Evolutionary conservation across 2,113 vertebrate genomes (phyloP).

Genomic region (Hemicordylus capensis): DNA sequence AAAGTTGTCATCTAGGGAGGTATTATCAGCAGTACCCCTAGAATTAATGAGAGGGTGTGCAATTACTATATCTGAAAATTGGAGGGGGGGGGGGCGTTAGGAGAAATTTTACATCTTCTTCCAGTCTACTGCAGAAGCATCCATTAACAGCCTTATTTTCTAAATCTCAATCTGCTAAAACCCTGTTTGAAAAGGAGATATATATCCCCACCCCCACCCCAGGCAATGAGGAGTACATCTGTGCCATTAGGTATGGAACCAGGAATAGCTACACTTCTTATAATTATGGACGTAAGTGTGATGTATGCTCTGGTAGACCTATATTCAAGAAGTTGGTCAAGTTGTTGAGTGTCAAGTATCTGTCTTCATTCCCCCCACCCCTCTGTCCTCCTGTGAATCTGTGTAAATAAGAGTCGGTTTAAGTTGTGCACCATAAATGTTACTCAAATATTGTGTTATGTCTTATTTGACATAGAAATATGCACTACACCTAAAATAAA

Average conservation of each 20-base stretch:
- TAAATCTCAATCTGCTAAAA: background rate
- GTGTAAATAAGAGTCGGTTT: constrained; percentile 67
- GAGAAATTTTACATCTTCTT: background rate
- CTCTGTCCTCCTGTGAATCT: constrained; percentile 57
- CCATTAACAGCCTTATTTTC: background rate
- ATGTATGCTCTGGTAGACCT: constrained; percentile 42
- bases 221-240: constrained; percentile 11
- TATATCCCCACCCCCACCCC: background rate
- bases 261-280: constrained; percentile 47
- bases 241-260: constrained; percentile 1
- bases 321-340: constrained; percentile 50
- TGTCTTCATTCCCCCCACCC: constrained; percentile 30
- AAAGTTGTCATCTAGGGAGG: constrained; percentile 23
- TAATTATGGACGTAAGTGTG: constrained; percentile 45
- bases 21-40: background rate
- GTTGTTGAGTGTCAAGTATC: constrained; percentile 61
- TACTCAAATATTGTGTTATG: constrained; percentile 58
- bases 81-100: fast-evolving
- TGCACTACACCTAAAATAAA: constrained; percentile 67
- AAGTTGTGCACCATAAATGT: constrained; percentile 58
- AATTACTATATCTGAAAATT: too few species aligned
- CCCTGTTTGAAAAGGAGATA: constrained; percentile 47
- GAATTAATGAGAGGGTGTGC: constrained; percentile 9
- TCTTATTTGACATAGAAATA: constrained; percentile 65
- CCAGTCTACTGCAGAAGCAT: background rate